These are phyloP conservation scores for Parazoanthus atlanticus DNA, from an alignment of 92 coral and sea anemone genomes.

Conservation along the genomic window DNA sequence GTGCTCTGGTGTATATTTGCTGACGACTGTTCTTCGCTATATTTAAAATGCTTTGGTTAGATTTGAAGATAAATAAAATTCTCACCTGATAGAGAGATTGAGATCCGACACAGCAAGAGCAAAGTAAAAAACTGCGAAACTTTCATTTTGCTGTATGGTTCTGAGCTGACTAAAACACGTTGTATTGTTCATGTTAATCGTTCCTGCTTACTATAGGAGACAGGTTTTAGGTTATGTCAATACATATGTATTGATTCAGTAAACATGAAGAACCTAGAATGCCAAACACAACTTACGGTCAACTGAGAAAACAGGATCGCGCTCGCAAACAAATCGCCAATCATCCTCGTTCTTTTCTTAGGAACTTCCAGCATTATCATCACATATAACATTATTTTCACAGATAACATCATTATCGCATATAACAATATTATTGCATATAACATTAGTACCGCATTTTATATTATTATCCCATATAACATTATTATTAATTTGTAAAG, in stretches of 20 bases:
- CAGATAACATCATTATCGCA: neutral
- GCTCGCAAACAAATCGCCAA: no score
- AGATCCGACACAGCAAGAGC: neutral
- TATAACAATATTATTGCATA: neutral
- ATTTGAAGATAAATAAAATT: no score
- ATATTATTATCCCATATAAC: no score
- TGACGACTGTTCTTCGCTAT: neutral
- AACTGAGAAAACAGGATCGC: neutral
- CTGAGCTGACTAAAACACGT: neutral
- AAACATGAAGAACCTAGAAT: neutral
- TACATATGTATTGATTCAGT: conserved; percentile 11
- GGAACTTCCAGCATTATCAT: neutral
- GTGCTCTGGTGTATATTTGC: no score
- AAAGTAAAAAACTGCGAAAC: neutral
- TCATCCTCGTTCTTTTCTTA: no score
- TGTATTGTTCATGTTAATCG: neutral
- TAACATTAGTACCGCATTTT: neutral
- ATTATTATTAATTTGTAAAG: no score
- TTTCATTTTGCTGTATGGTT: neutral
- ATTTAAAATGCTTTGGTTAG: neutral
- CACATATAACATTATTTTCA: neutral
- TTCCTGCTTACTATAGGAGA: neutral
- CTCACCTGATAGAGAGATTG: neutral
- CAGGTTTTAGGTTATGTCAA: neutral
- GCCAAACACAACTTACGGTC: neutral